These are phyloP conservation scores for Zaprionus taronus DNA, from an alignment of 1,140 invertebrate genomes.

Conservation along the genomic window DNA sequence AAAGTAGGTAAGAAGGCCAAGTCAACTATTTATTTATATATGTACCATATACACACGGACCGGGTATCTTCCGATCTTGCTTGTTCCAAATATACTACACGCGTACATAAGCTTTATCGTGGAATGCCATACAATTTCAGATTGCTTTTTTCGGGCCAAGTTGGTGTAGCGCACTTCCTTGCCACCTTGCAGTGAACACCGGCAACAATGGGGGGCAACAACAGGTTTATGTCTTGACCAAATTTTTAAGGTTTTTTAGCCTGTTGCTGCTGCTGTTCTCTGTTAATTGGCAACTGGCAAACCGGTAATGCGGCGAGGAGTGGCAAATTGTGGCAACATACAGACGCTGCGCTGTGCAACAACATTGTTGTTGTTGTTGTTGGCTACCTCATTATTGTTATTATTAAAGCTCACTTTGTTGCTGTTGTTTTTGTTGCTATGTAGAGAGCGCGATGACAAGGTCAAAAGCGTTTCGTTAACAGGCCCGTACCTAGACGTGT, in stretches of 20 bases:
- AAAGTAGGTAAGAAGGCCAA: background rate
- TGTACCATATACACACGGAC: background rate
- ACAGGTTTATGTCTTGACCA: background rate
- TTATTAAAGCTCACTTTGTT: background rate
- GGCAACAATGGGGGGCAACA: background rate
- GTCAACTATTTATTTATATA: background rate
- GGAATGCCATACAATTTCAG: background rate
- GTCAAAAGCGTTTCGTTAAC: constrained; percentile 55
- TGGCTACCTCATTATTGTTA: background rate
- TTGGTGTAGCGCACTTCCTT: background rate
- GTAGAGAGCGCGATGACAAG: constrained; percentile 53
- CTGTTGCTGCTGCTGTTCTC: background rate
- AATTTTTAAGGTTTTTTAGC: background rate
- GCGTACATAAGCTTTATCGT: background rate
- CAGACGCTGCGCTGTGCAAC: background rate
- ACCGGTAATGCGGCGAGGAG: constrained; percentile 2
- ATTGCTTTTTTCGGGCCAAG: background rate
- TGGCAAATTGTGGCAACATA: background rate
- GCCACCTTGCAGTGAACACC: background rate
- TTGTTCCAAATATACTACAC: background rate
- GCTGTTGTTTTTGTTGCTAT: constrained; percentile 20
- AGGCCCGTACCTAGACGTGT: too few species aligned
- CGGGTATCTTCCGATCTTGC: background rate
- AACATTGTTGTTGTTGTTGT: constrained; percentile 2
- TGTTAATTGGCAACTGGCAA: constrained; percentile 3